Conservation (phyloP, 2,888 invertebrate genomes). For the Diaprepes abbreviatus region DNA sequence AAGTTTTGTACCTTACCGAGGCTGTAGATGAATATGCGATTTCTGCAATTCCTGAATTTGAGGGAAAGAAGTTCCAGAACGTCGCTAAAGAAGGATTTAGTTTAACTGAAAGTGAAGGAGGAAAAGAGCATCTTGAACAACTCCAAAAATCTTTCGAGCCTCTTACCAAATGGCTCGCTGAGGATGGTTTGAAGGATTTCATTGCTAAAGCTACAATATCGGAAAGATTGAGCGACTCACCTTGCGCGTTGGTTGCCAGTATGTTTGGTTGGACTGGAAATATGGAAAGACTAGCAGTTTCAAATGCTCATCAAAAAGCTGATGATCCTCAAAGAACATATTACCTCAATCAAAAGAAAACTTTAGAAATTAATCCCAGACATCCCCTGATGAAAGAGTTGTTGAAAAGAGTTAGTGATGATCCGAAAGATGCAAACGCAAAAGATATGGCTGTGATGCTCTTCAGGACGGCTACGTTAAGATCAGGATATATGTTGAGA, state of each 20-base stretch:
- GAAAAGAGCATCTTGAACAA: conserved; percentile 83
- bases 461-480: conserved; percentile 91
- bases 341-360: conserved; percentile 95
- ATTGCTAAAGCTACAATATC: conserved; percentile 88
- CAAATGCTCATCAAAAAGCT: conserved; percentile 96
- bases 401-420: conserved; percentile 83
- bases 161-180: conserved; percentile 89
- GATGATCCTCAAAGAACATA: conserved; percentile 92
- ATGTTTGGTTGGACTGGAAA: conserved; percentile 99
- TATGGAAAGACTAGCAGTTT: conserved; percentile 96
- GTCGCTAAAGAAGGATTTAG: conserved; percentile 98
- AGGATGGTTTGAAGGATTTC: conserved; percentile 82
- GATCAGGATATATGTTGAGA: conserved; percentile 93
- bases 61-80: conserved; percentile 99
- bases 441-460: conserved; percentile 90
- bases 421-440: conserved; percentile 83
- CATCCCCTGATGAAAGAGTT: conserved; percentile 96
- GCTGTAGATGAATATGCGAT: conserved; percentile 99
- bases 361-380: conserved; percentile 96
- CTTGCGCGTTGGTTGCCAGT: conserved; percentile 95
- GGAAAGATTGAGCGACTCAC: conserved; percentile 90
- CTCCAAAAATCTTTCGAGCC: conserved; percentile 88
- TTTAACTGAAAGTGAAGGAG: conserved; percentile 79
- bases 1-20: conserved; percentile 94
- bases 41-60: conserved; percentile 96